These are phyloP conservation scores for Iselma pallidipennis DNA, from an alignment of 2,888 invertebrate species.

Conservation along the genomic window DNA sequence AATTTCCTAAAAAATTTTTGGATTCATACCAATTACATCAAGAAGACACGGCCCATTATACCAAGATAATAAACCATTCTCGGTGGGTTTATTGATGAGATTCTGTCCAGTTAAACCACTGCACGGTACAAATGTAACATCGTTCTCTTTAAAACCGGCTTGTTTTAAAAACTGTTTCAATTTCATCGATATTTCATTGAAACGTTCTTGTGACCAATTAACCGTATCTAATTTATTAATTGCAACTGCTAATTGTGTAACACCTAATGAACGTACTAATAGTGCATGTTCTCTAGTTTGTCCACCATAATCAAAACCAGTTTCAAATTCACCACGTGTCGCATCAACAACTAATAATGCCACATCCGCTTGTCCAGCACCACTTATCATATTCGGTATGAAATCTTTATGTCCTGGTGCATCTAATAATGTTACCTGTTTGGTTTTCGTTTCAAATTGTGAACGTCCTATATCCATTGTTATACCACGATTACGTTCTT, in stretches of 20 bases:
- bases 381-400: constrained; percentile 99
- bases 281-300: constrained; percentile 98
- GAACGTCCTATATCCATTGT: constrained; percentile 98
- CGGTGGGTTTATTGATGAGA: constrained; percentile 69
- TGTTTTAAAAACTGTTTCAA: constrained; percentile 83
- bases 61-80: constrained; percentile 68
- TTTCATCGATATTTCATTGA: constrained; percentile 84
- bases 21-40: constrained; percentile 73
- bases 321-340: constrained; percentile 96
- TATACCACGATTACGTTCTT: constrained; percentile 94
- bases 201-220: constrained; percentile 89
- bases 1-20: neutral
- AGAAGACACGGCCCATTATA: constrained; percentile 85
- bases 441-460: constrained; percentile 86
- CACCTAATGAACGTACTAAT: constrained; percentile 85
- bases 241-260: constrained; percentile 91
- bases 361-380: constrained; percentile 97
- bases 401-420: constrained; percentile 99
- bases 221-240: constrained; percentile 98
- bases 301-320: constrained; percentile 97
- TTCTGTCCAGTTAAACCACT: constrained; percentile 97
- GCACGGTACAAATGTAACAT: constrained; percentile 90
- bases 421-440: constrained; percentile 84
- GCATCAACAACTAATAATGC: constrained; percentile 96
- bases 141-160: constrained; percentile 86